Evolutionary conservation across 2,113 vertebrate species (phyloP).

Genomic region (Tetrax tetrax): DNA sequence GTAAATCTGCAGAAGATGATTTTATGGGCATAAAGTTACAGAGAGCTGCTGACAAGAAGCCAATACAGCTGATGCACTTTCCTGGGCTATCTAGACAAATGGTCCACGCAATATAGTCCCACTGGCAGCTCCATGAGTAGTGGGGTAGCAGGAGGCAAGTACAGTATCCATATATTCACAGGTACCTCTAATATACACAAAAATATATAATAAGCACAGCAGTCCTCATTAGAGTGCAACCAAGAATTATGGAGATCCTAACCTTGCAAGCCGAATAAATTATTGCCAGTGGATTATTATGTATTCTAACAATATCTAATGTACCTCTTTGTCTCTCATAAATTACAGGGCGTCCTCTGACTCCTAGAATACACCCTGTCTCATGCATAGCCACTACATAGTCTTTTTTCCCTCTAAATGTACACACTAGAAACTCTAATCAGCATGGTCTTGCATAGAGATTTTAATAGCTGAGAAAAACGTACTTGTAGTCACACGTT

Average conservation of each 20-base stretch:
- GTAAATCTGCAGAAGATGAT: not conserved
- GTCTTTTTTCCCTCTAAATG: not conserved
- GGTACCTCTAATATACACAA: conserved; percentile 56
- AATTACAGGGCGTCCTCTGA: conserved; percentile 60
- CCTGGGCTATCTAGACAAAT: conserved; percentile 34
- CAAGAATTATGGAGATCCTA: conserved; percentile 72
- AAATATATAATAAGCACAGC: conserved; percentile 67
- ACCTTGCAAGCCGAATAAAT: conserved; percentile 67
- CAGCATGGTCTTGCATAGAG: not conserved
- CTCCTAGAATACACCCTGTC: conserved; percentile 10
- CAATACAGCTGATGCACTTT: not conserved
- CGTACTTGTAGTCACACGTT: not conserved
- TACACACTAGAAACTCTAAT: conserved; percentile 14
- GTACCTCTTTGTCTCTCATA: conserved; percentile 69
- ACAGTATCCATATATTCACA: conserved; percentile 53
- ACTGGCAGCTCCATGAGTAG: conserved; percentile 45
- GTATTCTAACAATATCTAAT: conserved; percentile 70
- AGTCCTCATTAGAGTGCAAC: conserved; percentile 55
- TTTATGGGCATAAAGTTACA: not conserved
- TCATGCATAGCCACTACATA: not conserved
- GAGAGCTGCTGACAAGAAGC: not conserved
- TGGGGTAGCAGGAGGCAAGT: conserved; percentile 16
- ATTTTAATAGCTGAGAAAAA: conserved; percentile 12
- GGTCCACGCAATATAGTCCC: not conserved
- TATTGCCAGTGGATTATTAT: conserved; percentile 64